phyloP scores from a whole-genome alignment of 2,113 vertebrate genomes.

The Gambusia holbrooki region DNA sequence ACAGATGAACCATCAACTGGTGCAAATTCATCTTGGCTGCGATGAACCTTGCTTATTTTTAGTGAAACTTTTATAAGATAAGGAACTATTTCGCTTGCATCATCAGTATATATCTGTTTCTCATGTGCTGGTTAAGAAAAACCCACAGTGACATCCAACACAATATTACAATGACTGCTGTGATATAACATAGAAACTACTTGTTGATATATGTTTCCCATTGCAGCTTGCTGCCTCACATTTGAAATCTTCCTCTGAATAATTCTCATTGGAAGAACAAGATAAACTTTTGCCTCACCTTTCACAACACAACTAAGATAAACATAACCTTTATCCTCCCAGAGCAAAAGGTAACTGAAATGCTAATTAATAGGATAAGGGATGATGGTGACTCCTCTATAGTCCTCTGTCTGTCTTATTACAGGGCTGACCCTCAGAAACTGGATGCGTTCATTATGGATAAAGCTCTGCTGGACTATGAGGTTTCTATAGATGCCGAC shows the following conservation, averaged over 20 bases:
- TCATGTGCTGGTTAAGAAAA: too few species aligned
- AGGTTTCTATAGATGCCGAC: conserved; percentile 97
- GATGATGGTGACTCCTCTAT: neutral
- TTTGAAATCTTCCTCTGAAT: neutral
- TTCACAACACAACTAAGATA: neutral
- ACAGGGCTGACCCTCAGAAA: conserved; percentile 93
- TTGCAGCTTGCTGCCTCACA: too few species aligned
- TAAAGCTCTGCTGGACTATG: conserved; percentile 98
- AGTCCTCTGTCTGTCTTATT: conserved; percentile 32
- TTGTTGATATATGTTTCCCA: neutral
- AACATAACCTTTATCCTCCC: neutral
- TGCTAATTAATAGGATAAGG: neutral
- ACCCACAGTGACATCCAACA: too few species aligned
- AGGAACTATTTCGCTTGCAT: too few species aligned
- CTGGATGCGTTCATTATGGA: conserved; percentile 99
- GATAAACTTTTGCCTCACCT: neutral
- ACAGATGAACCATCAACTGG: neutral
- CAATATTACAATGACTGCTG: neutral
- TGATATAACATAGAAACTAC: neutral
- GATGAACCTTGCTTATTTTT: neutral
- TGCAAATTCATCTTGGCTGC: neutral
- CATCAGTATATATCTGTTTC: too few species aligned
- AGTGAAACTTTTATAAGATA: too few species aligned
- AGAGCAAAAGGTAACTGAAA: neutral
- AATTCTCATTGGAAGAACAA: neutral